phyloP scores from a whole-genome alignment of 1,140 invertebrate species.

The Solenopsis invicta region DNA sequence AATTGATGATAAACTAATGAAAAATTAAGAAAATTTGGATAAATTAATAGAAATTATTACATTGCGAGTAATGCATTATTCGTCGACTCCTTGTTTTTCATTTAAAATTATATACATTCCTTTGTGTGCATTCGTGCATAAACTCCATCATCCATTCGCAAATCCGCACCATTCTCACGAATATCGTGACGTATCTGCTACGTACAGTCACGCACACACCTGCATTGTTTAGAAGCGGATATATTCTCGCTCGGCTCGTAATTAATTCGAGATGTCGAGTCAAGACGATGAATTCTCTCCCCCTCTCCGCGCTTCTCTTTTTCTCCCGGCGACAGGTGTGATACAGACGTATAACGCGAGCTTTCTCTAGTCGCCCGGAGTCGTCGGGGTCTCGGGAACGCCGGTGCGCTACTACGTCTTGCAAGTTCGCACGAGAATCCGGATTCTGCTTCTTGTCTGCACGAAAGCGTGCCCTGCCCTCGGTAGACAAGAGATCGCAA shows the following conservation, averaged over 20 bases:
- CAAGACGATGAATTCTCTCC: slow-evolving; percentile 79
- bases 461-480: slow-evolving; percentile 17
- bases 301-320: slow-evolving; percentile 65
- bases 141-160: background rate
- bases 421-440: slow-evolving; percentile 66
- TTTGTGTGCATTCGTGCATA: background rate
- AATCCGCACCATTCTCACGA: background rate
- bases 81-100: background rate
- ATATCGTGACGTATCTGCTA: background rate
- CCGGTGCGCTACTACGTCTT: slow-evolving; percentile 64
- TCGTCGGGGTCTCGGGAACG: slow-evolving; percentile 74
- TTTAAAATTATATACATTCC: slow-evolving; percentile 15
- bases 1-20: background rate
- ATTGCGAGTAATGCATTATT: background rate
- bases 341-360: slow-evolving; percentile 76
- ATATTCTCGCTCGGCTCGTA: slow-evolving; percentile 73
- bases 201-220: slow-evolving; percentile 1
- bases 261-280: slow-evolving; percentile 86
- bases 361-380: slow-evolving; percentile 75
- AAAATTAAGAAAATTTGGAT: background rate
- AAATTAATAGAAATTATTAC: background rate
- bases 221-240: slow-evolving; percentile 8
- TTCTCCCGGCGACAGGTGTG: slow-evolving; percentile 45
- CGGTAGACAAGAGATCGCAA: slow-evolving; percentile 53
- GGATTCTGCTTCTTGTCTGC: slow-evolving; percentile 73